Conservation (phyloP, 2,113 vertebrate genomes). For the Ranitomeya imitator region DNA sequence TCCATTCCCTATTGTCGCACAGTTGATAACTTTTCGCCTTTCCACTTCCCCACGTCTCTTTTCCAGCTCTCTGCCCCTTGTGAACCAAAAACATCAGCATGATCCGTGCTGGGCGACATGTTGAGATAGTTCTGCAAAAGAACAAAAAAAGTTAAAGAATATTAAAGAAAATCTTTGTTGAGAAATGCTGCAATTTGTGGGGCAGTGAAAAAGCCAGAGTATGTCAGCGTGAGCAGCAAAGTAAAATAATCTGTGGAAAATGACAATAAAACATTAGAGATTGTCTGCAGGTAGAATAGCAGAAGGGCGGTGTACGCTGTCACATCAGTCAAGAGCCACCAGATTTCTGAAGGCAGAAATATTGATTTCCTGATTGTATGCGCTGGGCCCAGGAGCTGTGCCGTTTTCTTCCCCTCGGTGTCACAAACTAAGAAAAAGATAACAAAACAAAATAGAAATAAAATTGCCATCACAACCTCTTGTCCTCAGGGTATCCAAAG, state of each 20-base stretch:
- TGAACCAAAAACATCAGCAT: no score
- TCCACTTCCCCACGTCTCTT: no score
- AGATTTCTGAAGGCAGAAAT: slow-evolving; percentile 7
- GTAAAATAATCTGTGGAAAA: not conserved
- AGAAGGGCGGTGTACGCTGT: not conserved
- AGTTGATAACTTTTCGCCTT: no score
- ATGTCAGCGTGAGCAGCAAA: not conserved
- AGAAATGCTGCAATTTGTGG: no score
- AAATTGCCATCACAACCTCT: slow-evolving; percentile 40
- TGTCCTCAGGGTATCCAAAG: slow-evolving; percentile 9
- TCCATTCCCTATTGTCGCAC: no score
- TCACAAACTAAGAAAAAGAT: slow-evolving; percentile 37
- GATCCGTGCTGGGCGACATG: no score
- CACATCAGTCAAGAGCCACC: not conserved
- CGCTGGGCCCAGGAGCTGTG: not conserved
- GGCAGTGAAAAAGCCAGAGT: not conserved
- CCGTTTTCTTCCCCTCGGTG: not conserved
- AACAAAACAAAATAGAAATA: slow-evolving; percentile 19
- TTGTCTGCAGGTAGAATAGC: not conserved
- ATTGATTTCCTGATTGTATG: slow-evolving; percentile 45
- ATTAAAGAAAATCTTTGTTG: not conserved
- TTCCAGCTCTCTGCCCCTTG: no score
- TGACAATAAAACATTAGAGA: not conserved
- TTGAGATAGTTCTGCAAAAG: no score
- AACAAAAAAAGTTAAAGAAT: not conserved